Conservation (phyloP, 2,888 invertebrate species). For the Caradrina kadenii region DNA sequence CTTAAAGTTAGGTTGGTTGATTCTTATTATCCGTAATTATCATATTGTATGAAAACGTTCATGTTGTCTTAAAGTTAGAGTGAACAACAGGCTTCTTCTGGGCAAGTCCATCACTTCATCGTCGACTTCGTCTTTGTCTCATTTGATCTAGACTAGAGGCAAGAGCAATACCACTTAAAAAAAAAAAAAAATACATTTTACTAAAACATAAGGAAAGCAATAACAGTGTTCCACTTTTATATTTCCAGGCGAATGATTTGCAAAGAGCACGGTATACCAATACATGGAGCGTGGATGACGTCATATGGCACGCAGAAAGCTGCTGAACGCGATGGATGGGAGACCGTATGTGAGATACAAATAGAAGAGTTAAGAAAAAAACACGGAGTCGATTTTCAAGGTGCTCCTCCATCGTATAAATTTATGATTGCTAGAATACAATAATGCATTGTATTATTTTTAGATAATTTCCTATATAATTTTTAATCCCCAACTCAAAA, state of each 20-base stretch:
- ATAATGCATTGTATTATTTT: not conserved
- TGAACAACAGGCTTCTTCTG: too few species aligned
- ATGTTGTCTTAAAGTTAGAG: too few species aligned
- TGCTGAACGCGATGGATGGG: conserved; percentile 60
- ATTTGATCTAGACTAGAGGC: too few species aligned
- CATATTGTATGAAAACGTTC: too few species aligned
- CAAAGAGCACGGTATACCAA: conserved; percentile 63
- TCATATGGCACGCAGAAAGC: conserved; percentile 62
- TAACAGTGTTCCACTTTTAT: not conserved
- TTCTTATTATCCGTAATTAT: not conserved
- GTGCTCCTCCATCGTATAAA: conserved; percentile 60
- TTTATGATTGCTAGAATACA: conserved; percentile 62
- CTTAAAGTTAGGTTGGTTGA: conserved; percentile 61
- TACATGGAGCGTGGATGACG: conserved; percentile 61
- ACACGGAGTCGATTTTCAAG: conserved; percentile 60
- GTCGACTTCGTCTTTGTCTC: too few species aligned
- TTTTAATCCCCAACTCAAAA: too few species aligned
- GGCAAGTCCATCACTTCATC: too few species aligned
- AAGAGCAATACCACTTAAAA: too few species aligned
- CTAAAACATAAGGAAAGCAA: too few species aligned
- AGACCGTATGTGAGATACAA: conserved; percentile 42
- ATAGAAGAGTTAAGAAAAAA: conserved; percentile 62
- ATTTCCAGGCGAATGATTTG: conserved; percentile 66
- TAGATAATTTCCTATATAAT: too few species aligned
- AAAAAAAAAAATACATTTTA: too few species aligned